Conservation (phyloP, 2,797 vertebrate genomes). For the Setipinna tenuifilis region DNA sequence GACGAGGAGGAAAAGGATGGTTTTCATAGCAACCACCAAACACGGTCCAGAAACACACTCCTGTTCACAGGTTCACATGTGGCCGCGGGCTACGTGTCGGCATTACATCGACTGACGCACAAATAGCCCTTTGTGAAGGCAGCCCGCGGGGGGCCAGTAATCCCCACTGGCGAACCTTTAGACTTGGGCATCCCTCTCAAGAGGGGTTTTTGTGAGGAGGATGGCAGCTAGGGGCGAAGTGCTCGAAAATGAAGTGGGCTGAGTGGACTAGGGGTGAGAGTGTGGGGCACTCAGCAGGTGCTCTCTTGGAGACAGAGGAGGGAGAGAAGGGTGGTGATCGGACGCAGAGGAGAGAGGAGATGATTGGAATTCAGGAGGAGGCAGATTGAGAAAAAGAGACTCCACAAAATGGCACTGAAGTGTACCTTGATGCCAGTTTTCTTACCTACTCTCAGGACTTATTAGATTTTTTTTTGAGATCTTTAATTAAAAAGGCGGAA, state of each 20-base stretch:
- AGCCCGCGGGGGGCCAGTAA: constrained; percentile 67
- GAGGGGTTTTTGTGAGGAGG: constrained; percentile 66
- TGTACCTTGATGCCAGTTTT: constrained; percentile 60
- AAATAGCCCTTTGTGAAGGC: constrained; percentile 69
- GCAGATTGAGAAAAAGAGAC: constrained; percentile 41
- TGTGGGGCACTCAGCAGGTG: too few species aligned
- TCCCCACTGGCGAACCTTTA: constrained; percentile 61
- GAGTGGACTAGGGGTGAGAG: constrained; percentile 42
- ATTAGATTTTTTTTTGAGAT: constrained; percentile 54
- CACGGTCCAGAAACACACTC: constrained; percentile 58
- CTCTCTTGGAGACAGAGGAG: constrained; percentile 43
- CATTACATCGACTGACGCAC: constrained; percentile 63
- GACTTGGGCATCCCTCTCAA: constrained; percentile 62
- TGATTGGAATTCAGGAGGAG: constrained; percentile 56
- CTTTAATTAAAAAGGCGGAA: constrained; percentile 76
- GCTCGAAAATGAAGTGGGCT: background rate
- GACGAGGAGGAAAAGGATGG: background rate
- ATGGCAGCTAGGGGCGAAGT: constrained; percentile 2
- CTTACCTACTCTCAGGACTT: constrained; percentile 62
- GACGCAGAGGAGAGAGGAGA: constrained; percentile 41
- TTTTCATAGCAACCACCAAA: constrained; percentile 32
- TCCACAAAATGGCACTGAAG: constrained; percentile 52
- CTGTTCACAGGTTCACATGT: constrained; percentile 61
- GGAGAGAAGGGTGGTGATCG: constrained; percentile 52
- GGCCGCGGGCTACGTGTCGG: constrained; percentile 52